Base-by-base conservation (phyloP, 1,140 invertebrate species). In the Lepidurus apus region DNA sequence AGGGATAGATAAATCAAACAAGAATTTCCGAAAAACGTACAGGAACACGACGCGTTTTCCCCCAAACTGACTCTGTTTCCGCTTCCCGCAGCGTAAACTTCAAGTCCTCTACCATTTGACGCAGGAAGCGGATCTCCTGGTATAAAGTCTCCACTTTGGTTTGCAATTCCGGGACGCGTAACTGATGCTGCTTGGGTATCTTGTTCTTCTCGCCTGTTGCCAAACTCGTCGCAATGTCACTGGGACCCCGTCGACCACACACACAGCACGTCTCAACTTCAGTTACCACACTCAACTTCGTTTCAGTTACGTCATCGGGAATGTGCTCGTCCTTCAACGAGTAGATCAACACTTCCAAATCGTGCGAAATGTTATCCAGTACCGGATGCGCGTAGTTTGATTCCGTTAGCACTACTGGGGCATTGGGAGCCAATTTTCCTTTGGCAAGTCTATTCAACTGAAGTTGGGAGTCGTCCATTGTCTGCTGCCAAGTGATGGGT, bases 101-200 rank as follows among this genome's bases (percentile, higher is more conserved):
- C 21, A 65, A 65, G 13, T 65, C 21, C 53, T 65, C 53, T 21
- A 65, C 53, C 53, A 65, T 65, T 17, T 65, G 53, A 65, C 53
- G 53, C 13, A 65, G 53, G 13, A 65, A 65, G 53, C 53, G 53
- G 13, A 65, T 65, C 53, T 65, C 53, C 21, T 65, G 53, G 53
- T 65, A 65, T 21, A 65, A 65, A n/a, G 53, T 65, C 3, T 65
- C 53, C 53, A 65, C 53, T 65, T 65, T 65, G 53, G 53, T n/a
- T 21, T 65, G 53, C 53, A 65, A 65, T 21, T 65, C 53, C 17
- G 53, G 53, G 8, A 65, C 53, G 5, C 21, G 17, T 21, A 65
- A 65, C 13, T 17, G 53, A 65, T 65, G 53, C 13, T 9, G 17
- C 53, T 65, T 21, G 21, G 53, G 53, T 65, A 21, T 65, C 13